Percentiles rank a stretch among this genome's conserved stretches.
These are phyloP conservation scores for Knipowitschia caucasica DNA, from an alignment of 2,797 vertebrate species.

Conservation along the genomic window DNA sequence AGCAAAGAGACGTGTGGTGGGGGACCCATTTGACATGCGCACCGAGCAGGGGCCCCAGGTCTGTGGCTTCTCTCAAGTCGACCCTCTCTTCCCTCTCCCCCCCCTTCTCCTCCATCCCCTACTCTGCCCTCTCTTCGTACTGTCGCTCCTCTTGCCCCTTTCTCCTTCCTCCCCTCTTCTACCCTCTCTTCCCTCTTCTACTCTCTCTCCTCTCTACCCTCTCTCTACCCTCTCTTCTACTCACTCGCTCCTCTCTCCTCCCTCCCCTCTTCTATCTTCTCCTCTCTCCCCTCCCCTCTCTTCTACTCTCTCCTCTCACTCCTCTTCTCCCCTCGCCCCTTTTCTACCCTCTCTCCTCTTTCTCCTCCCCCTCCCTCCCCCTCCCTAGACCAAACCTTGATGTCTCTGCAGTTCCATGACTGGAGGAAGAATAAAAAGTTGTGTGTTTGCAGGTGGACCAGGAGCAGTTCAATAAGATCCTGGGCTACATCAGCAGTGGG, in stretches of 20 bases:
- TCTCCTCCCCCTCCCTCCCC: not conserved
- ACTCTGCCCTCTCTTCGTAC: no score
- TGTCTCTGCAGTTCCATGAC: not conserved
- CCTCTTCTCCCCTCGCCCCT: no score
- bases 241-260: no score
- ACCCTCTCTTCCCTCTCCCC: no score
- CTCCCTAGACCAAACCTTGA: not conserved
- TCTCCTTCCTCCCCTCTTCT: not conserved
- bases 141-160: no score
- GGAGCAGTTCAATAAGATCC: slow-evolving; percentile 90
- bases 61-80: not conserved
- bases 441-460: slow-evolving; percentile 81
- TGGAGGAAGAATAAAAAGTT: no score
- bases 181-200: not conserved
- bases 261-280: no score
- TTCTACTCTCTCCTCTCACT: not conserved
- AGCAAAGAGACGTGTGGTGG: slow-evolving; percentile 85
- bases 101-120: no score
- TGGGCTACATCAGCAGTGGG: slow-evolving; percentile 87
- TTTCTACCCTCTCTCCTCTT: not conserved
- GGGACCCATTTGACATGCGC: slow-evolving; percentile 87
- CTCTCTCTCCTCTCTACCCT: no score
- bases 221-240: no score
- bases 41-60: slow-evolving; percentile 98
- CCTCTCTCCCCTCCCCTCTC: no score